Conservation (phyloP, 2,888 invertebrate genomes). For the Drosophila affinis region DNA sequence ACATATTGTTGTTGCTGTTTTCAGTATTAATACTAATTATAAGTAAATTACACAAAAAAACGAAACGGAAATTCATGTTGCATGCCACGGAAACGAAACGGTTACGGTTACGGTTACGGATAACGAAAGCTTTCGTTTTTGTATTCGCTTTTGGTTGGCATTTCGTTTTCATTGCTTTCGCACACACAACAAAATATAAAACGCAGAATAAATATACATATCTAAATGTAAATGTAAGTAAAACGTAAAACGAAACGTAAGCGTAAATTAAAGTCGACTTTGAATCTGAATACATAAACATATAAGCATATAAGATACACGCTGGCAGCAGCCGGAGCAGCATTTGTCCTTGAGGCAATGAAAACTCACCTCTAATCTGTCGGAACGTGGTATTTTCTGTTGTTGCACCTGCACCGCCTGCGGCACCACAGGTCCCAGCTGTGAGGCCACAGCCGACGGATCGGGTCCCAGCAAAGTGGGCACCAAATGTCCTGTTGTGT, state of each 20-base stretch:
- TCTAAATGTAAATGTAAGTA: neutral
- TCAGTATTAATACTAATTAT: conserved; percentile 55
- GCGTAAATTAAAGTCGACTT: conserved; percentile 51
- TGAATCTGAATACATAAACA: conserved; percentile 50
- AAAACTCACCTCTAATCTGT: conserved; percentile 96
- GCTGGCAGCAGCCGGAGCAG: neutral
- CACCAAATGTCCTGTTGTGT: conserved; percentile 94
- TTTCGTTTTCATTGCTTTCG: conserved; percentile 29
- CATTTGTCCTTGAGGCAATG: neutral
- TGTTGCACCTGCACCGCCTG: conserved; percentile 94
- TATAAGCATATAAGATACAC: conserved; percentile 21
- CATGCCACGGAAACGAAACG: conserved; percentile 58
- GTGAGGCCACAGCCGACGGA: conserved; percentile 91
- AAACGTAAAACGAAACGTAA: conserved; percentile 54
- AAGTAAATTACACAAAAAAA: conserved; percentile 50
- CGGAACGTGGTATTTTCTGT: conserved; percentile 97
- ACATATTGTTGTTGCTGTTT: conserved; percentile 58
- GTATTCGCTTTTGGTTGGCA: conserved; percentile 17
- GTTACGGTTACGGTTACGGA: conserved; percentile 31
- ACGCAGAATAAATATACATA: neutral
- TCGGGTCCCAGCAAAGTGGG: conserved; percentile 95
- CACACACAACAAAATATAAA: neutral
- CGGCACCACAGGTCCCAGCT: conserved; percentile 90
- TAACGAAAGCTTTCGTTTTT: conserved; percentile 28
- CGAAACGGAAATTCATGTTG: neutral